phyloP scores from a whole-genome alignment of 2,797 vertebrate genomes.

The Macrochelys suwanniensis region DNA sequence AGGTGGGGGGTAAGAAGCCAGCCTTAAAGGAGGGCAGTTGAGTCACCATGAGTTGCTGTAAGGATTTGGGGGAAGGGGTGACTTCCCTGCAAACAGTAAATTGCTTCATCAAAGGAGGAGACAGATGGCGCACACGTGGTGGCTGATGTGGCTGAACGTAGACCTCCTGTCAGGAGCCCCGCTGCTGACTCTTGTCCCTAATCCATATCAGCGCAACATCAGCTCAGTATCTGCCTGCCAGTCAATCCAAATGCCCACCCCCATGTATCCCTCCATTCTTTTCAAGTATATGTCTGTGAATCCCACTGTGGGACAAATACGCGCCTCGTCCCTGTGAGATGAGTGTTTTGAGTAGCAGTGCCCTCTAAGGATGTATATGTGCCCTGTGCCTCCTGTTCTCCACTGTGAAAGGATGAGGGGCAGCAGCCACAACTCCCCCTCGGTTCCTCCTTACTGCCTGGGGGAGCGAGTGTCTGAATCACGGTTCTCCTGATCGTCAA shows the following conservation, averaged over 20 bases:
- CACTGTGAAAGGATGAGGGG: neutral
- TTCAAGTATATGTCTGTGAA: neutral
- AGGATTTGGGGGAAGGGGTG: neutral
- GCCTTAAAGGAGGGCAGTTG: neutral
- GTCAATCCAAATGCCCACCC: neutral
- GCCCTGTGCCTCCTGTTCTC: neutral
- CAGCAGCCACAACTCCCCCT: neutral
- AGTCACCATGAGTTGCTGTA: neutral
- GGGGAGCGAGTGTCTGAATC: neutral
- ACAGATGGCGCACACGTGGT: neutral
- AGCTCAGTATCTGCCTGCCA: neutral
- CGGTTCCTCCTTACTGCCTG: neutral
- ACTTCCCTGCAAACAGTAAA: neutral
- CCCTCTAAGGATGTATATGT: neutral
- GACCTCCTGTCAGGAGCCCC: neutral
- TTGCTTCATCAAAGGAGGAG: neutral
- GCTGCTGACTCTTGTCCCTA: neutral
- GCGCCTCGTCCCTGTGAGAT: neutral
- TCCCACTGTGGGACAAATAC: neutral
- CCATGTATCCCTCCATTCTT: neutral
- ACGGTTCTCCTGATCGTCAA: neutral
- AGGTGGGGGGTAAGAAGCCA: neutral
- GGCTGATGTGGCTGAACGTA: accelerated
- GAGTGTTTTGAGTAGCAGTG: neutral
- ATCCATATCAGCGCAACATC: neutral